Evolutionary conservation across 2,888 invertebrate genomes (phyloP), one percentile per base, ranked within the genome.

Genomic region (Erebia palarica): DNA sequence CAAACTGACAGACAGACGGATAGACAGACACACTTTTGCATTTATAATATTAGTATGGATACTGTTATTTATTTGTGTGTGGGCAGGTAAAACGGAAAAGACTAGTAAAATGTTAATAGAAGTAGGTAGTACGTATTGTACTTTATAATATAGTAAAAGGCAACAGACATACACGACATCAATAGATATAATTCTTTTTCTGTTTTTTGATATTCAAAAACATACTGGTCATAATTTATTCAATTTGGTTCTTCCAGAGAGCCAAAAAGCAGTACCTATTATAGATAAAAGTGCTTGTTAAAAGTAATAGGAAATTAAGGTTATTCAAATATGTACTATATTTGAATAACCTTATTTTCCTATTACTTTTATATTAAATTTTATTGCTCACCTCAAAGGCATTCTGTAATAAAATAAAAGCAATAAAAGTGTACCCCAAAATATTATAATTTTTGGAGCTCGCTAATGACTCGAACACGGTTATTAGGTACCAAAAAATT

Each of bases 251-350:
- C 27, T 27, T 36, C 7, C 36, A 36, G 7, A 36, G 36, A 36
- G 36, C 36, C n/a, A 51, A 4, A 16, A 13, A n/a, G 51, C 0
- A 13, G 4, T 14, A 51, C 51, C 7, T 14, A n/a, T 14, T 14
- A n/a, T 16, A 51, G 14, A n/a, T 14, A 51, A 16, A 55, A 10
- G 10, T 18, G 5, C 18, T 10, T 10, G 8, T 3, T 18, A 10
- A 16, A 16, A 55, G 18, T 44, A 7, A 11, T n/a, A 44, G 10
- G 9, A 16, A 36, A 61, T 47, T 47, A 61, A 10, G 61, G 16
- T 61, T 27, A 63, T 21, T 63, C 10, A 49, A 63, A 75, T 75
- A 73, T 73, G 70, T 74, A 69, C 69, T 68, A 64, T n/a, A n/a
- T n/a, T n/a, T n/a, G n/a, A n/a, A n/a, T n/a, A n/a, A n/a, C n/a